A percentile compares a stretch with the other conserved stretches of the same genome.
phyloP scores from a whole-genome alignment of 1,140 invertebrate genomes.

The Acromyrmex charruanus region DNA sequence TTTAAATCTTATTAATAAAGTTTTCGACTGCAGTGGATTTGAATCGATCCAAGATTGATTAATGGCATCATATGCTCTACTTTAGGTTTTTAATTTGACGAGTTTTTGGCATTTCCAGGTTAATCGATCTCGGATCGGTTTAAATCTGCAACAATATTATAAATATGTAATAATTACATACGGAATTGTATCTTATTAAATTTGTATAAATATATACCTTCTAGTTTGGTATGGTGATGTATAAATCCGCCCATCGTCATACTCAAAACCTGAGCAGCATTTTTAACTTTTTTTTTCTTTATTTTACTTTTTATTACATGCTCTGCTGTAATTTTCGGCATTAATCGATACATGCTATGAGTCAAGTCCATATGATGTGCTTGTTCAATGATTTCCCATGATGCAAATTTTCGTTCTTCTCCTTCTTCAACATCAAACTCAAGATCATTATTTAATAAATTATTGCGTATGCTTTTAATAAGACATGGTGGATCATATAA shows the following conservation, averaged over 20 bases:
- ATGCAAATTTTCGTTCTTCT: conserved; percentile 50
- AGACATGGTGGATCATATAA: conserved; percentile 39
- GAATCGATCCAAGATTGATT: too few species aligned
- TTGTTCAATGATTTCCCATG: conserved; percentile 53
- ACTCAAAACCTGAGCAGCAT: conserved; percentile 45
- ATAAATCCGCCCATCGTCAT: conserved; percentile 57
- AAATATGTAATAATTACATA: too few species aligned
- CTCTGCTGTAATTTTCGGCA: conserved; percentile 60
- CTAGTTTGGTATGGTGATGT: conserved; percentile 55
- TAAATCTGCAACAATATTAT: too few species aligned
- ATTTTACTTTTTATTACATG: conserved; percentile 46
- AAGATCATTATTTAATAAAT: conserved; percentile 48
- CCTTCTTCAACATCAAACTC: conserved; percentile 34
- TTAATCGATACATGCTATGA: conserved; percentile 45
- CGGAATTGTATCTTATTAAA: not conserved
- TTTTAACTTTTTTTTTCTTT: conserved; percentile 50
- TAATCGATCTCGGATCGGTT: too few species aligned
- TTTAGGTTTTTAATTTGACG: too few species aligned
- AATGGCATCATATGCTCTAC: too few species aligned
- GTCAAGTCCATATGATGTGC: conserved; percentile 57
- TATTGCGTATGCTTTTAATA: conserved; percentile 36
- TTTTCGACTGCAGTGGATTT: too few species aligned
- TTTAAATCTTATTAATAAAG: not conserved
- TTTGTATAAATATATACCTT: conserved; percentile 40
- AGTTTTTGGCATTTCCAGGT: too few species aligned